A percentile compares a stretch with the other conserved stretches of the same genome.
These are phyloP conservation scores for Notothenia rossii DNA, from an alignment of 2,113 vertebrate genomes.

Conservation along the genomic window DNA sequence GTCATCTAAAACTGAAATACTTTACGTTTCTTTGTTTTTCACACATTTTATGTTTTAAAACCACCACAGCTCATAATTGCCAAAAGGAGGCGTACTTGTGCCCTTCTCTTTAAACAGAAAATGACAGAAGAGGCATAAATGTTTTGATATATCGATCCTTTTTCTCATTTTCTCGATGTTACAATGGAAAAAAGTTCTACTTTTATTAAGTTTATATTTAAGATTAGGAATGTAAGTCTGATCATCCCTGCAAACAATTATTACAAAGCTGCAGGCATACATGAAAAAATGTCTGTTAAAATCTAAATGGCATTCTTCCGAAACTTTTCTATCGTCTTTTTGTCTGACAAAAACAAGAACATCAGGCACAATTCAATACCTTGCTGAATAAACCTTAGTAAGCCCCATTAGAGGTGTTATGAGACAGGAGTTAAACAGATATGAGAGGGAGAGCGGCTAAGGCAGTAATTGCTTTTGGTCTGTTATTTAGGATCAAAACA, in stretches of 20 bases:
- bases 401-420: slow-evolving; percentile 13
- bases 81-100: slow-evolving; percentile 8
- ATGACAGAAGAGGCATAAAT: slow-evolving; percentile 14
- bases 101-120: slow-evolving; percentile 9
- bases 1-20: neutral
- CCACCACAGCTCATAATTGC: neutral
- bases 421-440: slow-evolving; percentile 36
- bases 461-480: slow-evolving; percentile 53
- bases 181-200: slow-evolving; percentile 9
- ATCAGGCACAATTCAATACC: slow-evolving; percentile 24
- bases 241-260: slow-evolving; percentile 26
- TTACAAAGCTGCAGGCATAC: slow-evolving; percentile 23
- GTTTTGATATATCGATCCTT: slow-evolving; percentile 1
- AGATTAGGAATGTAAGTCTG: slow-evolving; percentile 21
- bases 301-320: slow-evolving; percentile 6
- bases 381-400: slow-evolving; percentile 18
- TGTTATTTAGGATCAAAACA: slow-evolving; percentile 43
- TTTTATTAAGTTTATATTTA: slow-evolving; percentile 17
- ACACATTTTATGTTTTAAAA: slow-evolving; percentile 8
- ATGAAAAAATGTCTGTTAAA: neutral
- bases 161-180: slow-evolving; percentile 17
- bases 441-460: neutral
- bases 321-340: slow-evolving; percentile 1
- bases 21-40: neutral
- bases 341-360: slow-evolving; percentile 20